A percentile compares a stretch with the other conserved stretches of the same genome.
phyloP scores from a whole-genome alignment of 2,888 invertebrate species.

The Ectemnius lituratus region DNA sequence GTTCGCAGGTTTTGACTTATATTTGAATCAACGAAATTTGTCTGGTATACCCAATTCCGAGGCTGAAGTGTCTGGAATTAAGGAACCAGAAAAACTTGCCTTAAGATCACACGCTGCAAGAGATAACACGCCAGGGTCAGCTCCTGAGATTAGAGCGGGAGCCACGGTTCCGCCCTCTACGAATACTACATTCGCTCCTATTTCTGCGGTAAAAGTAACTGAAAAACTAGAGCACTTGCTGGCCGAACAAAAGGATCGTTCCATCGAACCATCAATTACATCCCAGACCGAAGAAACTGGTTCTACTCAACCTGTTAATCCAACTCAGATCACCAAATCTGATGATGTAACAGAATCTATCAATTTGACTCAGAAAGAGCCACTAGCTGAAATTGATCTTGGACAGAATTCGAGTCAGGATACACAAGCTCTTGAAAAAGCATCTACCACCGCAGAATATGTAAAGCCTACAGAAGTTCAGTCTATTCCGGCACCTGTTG shows the following conservation, averaged over 20 bases:
- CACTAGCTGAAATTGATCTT: slow-evolving; percentile 26
- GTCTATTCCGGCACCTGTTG: slow-evolving; percentile 18
- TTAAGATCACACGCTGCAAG: slow-evolving; percentile 5
- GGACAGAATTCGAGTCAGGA: slow-evolving; percentile 17
- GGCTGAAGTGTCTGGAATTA: slow-evolving; percentile 9
- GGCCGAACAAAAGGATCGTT: slow-evolving; percentile 64
- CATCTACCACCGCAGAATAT: slow-evolving; percentile 9
- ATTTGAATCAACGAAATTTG: slow-evolving; percentile 43
- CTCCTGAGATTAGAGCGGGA: slow-evolving; percentile 9
- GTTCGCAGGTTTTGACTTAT: slow-evolving; percentile 62
- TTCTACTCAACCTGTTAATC: slow-evolving; percentile 2
- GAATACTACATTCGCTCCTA: slow-evolving; percentile 60
- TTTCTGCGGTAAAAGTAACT: slow-evolving; percentile 69
- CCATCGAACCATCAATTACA: slow-evolving; percentile 6
- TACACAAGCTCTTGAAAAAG: neutral
- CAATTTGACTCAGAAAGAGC: slow-evolving; percentile 48
- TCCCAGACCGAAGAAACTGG: neutral
- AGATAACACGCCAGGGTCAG: neutral
- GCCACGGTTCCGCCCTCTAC: neutral
- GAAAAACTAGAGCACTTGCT: slow-evolving; percentile 72
- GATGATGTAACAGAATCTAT: slow-evolving; percentile 54
- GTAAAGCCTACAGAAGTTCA: neutral
- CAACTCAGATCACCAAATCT: slow-evolving; percentile 6
- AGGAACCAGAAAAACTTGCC: neutral
- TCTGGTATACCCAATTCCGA: slow-evolving; percentile 11